Conservation (phyloP, 2,888 invertebrate genomes). For the Julus scandinavius region DNA sequence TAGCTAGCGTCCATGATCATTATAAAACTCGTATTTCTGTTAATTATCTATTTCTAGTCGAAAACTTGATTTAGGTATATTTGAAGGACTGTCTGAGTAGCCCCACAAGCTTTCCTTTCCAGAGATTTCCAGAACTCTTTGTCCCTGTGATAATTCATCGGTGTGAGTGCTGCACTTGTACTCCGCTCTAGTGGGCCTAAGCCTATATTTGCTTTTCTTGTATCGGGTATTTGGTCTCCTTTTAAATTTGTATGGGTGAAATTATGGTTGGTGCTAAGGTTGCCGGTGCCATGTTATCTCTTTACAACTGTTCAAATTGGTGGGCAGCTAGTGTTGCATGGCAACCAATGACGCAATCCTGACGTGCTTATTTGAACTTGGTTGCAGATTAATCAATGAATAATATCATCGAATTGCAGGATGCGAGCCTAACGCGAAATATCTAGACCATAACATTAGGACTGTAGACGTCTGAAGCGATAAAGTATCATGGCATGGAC, state of each 20-base stretch:
- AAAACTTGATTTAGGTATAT: too few relatives aligned
- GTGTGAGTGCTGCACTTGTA: background rate
- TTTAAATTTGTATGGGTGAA: conserved; percentile 12
- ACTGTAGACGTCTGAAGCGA: background rate
- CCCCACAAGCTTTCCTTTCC: too few relatives aligned
- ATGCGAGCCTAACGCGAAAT: background rate
- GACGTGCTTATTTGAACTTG: conserved; percentile 5
- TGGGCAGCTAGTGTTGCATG: conserved; percentile 18
- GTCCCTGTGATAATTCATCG: background rate
- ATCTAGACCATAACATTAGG: background rate
- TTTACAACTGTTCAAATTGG: conserved; percentile 37
- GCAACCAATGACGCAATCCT: conserved; percentile 33
- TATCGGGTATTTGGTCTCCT: background rate
- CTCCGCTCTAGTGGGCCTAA: background rate
- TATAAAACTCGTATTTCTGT: too few relatives aligned
- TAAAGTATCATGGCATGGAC: background rate
- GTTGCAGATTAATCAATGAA: conserved; percentile 44
- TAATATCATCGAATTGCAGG: conserved; percentile 1
- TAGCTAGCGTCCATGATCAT: too few relatives aligned
- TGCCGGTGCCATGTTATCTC: conserved; percentile 19
- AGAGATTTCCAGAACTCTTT: too few relatives aligned
- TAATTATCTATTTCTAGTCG: too few relatives aligned
- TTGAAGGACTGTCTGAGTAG: too few relatives aligned
- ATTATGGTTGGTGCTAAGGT: conserved; percentile 1
- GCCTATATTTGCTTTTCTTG: background rate